These are phyloP conservation scores for Plodia interpunctella DNA, from an alignment of 1,140 invertebrate genomes.

Conservation along the genomic window DNA sequence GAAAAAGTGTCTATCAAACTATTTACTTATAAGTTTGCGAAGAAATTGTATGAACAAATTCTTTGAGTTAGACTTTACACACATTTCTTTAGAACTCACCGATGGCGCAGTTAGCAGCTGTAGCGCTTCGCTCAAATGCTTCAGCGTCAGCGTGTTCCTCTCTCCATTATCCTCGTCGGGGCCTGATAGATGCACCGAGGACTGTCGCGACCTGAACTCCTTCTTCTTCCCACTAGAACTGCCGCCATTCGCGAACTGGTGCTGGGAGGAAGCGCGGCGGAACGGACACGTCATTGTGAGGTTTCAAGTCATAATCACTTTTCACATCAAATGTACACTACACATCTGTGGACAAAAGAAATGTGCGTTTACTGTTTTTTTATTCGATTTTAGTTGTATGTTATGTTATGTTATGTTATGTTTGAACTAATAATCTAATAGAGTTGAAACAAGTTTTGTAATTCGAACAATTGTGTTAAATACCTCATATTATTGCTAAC, in stretches of 20 bases:
- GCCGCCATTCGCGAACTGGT: constrained; percentile 69
- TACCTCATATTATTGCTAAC: too few species aligned
- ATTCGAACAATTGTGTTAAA: too few species aligned
- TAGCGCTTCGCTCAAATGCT: constrained; percentile 78
- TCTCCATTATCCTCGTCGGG: constrained; percentile 66
- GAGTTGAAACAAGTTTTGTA: too few species aligned
- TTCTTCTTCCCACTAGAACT: constrained; percentile 49
- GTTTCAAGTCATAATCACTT: constrained; percentile 33
- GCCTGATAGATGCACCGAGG: constrained; percentile 64
- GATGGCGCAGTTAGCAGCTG: constrained; percentile 78
- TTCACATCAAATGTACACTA: constrained; percentile 3
- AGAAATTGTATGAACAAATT: too few species aligned
- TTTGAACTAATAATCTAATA: too few species aligned
- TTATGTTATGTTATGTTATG: too few species aligned
- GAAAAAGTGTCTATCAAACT: too few species aligned
- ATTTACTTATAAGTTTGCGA: too few species aligned
- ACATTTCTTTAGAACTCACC: constrained; percentile 51
- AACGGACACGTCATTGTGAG: constrained; percentile 70
- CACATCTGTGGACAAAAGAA: constrained; percentile 7
- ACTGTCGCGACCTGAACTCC: constrained; percentile 66
- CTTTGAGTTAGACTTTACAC: too few species aligned
- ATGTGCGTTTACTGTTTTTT: background rate
- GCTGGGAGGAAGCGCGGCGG: constrained; percentile 68
- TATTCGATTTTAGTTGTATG: too few species aligned
- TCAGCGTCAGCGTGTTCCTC: constrained; percentile 68